Conservation (phyloP, 2,797 vertebrate species). For the Dallia pectoralis region DNA sequence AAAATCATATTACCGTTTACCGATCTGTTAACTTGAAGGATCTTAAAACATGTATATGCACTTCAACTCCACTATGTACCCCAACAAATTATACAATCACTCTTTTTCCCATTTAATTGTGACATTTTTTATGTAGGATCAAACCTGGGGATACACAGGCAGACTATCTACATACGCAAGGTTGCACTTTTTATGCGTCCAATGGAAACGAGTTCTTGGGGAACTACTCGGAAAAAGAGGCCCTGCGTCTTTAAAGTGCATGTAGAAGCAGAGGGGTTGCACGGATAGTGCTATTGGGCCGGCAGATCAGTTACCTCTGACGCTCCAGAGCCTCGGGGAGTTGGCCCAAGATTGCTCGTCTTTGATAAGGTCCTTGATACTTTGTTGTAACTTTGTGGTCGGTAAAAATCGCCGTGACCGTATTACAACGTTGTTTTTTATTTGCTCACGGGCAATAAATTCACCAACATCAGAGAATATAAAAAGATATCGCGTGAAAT, state of each 20-base stretch:
- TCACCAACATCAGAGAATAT: conserved; percentile 1
- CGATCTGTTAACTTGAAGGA: conserved; percentile 60
- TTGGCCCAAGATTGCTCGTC: conserved; percentile 80
- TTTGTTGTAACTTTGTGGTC: conserved; percentile 64
- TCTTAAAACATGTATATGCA: conserved; percentile 42
- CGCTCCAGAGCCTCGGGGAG: conserved; percentile 78
- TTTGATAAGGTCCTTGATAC: conserved; percentile 95
- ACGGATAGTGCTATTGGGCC: conserved; percentile 75
- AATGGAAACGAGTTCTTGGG: conserved; percentile 24
- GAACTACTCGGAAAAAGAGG: conserved; percentile 49
- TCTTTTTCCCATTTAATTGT: conserved; percentile 3
- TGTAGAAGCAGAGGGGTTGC: conserved; percentile 72
- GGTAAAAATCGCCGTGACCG: neutral
- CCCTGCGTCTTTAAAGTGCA: conserved; percentile 78
- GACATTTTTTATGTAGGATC: conserved; percentile 19
- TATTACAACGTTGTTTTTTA: neutral
- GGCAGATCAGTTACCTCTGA: conserved; percentile 78
- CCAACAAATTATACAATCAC: neutral
- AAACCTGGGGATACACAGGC: conserved; percentile 42
- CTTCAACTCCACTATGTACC: neutral
- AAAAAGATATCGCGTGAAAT: conserved; percentile 36
- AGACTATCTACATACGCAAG: neutral
- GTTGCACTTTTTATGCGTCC: conserved; percentile 7
- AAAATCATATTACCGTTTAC: neutral
- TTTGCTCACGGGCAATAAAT: neutral